phyloP scores from a whole-genome alignment of 2,113 vertebrate species.

The Scortum barcoo region DNA sequence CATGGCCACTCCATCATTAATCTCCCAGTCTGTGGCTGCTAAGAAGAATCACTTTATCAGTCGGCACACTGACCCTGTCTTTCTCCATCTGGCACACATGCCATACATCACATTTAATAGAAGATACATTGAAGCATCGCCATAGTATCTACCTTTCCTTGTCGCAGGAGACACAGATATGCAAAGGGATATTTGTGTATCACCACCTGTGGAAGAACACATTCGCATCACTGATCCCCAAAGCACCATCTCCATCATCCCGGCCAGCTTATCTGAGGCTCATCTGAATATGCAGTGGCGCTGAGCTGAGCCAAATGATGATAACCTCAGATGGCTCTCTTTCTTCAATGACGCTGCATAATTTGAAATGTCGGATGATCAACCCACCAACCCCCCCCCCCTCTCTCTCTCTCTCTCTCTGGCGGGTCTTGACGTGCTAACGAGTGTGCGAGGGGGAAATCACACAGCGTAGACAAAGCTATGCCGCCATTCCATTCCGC shows the following conservation, averaged over 20 bases:
- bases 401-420: neutral
- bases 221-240: slow-evolving; percentile 59
- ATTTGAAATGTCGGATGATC: slow-evolving; percentile 64
- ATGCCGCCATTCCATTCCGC: slow-evolving; percentile 72
- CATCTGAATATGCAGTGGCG: slow-evolving; percentile 70
- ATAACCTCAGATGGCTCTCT: slow-evolving; percentile 76
- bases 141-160: slow-evolving; percentile 17
- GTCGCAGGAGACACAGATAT: slow-evolving; percentile 45
- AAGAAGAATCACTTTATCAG: slow-evolving; percentile 29
- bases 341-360: slow-evolving; percentile 73
- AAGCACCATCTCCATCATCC: slow-evolving; percentile 63
- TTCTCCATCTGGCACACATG: neutral
- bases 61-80: slow-evolving; percentile 27
- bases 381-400: neutral
- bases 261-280: slow-evolving; percentile 57
- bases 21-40: slow-evolving; percentile 14
- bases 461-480: slow-evolving; percentile 75
- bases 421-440: slow-evolving; percentile 69
- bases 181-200: slow-evolving; percentile 27
- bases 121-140: slow-evolving; percentile 30
- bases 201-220: slow-evolving; percentile 7
- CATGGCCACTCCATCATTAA: slow-evolving; percentile 11
- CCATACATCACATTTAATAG: slow-evolving; percentile 16
- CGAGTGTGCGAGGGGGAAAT: slow-evolving; percentile 66
- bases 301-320: slow-evolving; percentile 63